Evolutionary conservation across 2,888 invertebrate species (phyloP).

Genomic region (Polyommatus icarus): DNA sequence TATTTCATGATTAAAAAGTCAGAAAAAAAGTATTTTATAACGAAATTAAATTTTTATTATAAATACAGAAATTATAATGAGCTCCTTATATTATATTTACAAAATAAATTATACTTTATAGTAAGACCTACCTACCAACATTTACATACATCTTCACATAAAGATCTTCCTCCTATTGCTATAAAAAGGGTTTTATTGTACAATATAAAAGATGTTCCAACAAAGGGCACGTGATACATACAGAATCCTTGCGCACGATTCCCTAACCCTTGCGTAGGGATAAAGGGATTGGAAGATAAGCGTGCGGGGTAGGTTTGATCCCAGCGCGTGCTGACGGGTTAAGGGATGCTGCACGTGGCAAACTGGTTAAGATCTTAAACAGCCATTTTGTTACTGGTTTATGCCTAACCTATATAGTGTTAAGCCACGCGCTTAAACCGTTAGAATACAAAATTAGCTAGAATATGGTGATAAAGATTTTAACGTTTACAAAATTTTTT

Average conservation of each 20-base stretch:
- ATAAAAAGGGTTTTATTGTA: constrained; percentile 56
- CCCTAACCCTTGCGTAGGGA: constrained; percentile 63
- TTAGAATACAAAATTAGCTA: too few species aligned
- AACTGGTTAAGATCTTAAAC: constrained; percentile 35
- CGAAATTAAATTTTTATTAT: background rate
- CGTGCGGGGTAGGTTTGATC: constrained; percentile 62
- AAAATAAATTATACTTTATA: background rate
- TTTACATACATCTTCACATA: background rate
- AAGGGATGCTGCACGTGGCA: constrained; percentile 64
- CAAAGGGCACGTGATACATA: constrained; percentile 71
- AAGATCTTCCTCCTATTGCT: background rate
- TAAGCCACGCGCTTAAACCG: background rate
- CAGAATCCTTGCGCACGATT: constrained; percentile 76
- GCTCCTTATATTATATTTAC: background rate
- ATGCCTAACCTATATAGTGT: background rate
- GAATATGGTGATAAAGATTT: too few species aligned
- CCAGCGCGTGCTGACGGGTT: constrained; percentile 74
- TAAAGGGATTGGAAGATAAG: constrained; percentile 70
- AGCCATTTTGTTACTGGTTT: constrained; percentile 21
- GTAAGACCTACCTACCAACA: background rate
- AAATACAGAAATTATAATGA: background rate
- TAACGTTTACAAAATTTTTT: too few species aligned
- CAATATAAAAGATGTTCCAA: constrained; percentile 48
- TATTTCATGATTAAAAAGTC: background rate
- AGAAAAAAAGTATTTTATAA: background rate